phyloP scores from a whole-genome alignment of 2,888 invertebrate genomes.

The Notodromas monacha region DNA sequence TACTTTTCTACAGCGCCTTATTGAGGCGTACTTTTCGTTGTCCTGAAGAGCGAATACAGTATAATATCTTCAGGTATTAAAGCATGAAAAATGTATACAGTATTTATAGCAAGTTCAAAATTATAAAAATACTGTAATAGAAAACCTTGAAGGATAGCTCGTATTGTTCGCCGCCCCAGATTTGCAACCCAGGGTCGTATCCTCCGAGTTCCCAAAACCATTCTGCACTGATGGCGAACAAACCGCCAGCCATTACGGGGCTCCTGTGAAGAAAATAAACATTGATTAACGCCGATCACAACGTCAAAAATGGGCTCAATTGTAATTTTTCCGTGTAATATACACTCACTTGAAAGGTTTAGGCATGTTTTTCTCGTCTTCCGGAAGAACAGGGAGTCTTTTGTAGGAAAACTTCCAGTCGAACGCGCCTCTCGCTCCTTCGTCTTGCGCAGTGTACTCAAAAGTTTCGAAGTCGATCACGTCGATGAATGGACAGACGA shows the following conservation, averaged over 20 bases:
- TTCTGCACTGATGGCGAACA: constrained; percentile 60
- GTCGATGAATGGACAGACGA: constrained; percentile 76
- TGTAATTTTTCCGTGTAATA: too few relatives aligned
- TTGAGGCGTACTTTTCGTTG: too few relatives aligned
- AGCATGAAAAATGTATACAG: too few relatives aligned
- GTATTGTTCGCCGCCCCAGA: constrained; percentile 95
- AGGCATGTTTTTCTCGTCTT: background rate
- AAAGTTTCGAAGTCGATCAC: constrained; percentile 65
- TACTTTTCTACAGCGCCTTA: too few relatives aligned
- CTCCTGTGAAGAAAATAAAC: constrained; percentile 23
- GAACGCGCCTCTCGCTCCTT: constrained; percentile 71
- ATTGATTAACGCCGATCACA: too few relatives aligned
- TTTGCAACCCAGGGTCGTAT: constrained; percentile 61
- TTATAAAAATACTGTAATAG: too few relatives aligned
- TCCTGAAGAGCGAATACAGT: too few relatives aligned
- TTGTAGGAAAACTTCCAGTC: constrained; percentile 96
- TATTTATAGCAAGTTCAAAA: too few relatives aligned
- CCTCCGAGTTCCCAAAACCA: constrained; percentile 93
- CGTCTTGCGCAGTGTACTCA: constrained; percentile 60
- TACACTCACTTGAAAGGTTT: constrained; percentile 5
- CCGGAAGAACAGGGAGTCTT: constrained; percentile 40
- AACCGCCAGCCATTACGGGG: constrained; percentile 86
- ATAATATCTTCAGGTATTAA: too few relatives aligned
- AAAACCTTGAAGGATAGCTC: constrained; percentile 80
- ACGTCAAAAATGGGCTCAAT: too few relatives aligned